phyloP scores from a whole-genome alignment of 2,797 vertebrate genomes.

The Tympanoctomys barrerae region DNA sequence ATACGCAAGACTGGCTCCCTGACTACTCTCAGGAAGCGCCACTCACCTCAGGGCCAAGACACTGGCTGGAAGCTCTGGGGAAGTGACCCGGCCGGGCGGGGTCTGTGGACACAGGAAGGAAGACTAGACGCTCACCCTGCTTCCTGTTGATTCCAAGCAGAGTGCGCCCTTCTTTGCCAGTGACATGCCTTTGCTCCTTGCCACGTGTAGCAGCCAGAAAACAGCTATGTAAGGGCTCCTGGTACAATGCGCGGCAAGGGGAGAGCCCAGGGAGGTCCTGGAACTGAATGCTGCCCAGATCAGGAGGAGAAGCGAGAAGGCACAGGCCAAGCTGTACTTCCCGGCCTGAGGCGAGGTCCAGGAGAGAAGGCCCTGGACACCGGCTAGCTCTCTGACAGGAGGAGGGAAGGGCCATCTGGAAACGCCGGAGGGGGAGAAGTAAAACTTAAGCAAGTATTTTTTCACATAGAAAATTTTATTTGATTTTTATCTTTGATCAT shows the following conservation, averaged over 20 bases:
- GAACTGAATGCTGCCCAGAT: background rate
- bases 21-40: background rate
- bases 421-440: background rate
- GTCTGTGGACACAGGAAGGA: background rate
- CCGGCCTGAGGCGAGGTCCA: background rate
- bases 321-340: background rate
- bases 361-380: background rate
- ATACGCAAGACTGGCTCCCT: background rate
- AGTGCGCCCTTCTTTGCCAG: background rate
- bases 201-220: background rate
- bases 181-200: background rate
- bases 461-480: background rate
- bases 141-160: background rate
- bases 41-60: background rate
- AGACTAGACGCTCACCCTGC: background rate
- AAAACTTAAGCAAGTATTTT: background rate
- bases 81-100: background rate
- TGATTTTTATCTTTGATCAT: constrained; percentile 27
- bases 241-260: background rate
- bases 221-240: background rate
- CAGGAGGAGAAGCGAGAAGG: background rate
- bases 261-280: background rate
- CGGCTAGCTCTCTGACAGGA: background rate
- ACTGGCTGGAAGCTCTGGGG: background rate
- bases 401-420: background rate